Conservation (phyloP, 2,113 vertebrate genomes). For the Oreochromis aureus region DNA sequence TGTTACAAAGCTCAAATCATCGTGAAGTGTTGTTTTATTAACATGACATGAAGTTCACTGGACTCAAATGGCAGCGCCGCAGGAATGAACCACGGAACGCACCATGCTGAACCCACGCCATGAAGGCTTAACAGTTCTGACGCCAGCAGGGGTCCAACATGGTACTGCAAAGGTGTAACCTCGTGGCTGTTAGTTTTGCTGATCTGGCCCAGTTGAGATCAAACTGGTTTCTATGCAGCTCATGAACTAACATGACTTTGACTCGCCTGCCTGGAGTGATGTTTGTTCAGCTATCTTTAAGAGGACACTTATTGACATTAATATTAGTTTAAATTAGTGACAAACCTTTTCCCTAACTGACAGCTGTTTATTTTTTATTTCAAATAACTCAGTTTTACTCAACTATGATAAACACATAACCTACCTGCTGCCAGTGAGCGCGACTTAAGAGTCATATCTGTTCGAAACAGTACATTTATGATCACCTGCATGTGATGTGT, state of each 20-base stretch:
- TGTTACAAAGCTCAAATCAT: background rate
- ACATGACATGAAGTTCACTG: background rate
- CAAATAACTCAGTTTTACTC: background rate
- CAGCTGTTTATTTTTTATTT: background rate
- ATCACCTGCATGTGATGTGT: background rate
- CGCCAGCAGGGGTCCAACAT: background rate
- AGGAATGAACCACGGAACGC: accelerated
- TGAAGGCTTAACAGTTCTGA: background rate
- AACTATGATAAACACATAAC: background rate
- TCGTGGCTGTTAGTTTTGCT: background rate
- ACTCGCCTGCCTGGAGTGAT: accelerated
- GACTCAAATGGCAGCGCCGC: background rate
- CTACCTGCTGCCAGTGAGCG: background rate
- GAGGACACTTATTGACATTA: background rate
- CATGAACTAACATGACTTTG: background rate
- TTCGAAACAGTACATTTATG: background rate
- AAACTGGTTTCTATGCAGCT: background rate
- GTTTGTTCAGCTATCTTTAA: background rate
- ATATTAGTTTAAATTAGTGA: background rate
- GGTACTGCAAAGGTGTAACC: background rate
- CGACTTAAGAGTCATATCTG: accelerated
- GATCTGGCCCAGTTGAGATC: background rate
- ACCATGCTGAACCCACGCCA: background rate
- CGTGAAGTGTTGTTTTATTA: background rate
- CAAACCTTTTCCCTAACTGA: background rate